Conservation (phyloP, 2,113 vertebrate species). For the Atractosteus spatula region DNA sequence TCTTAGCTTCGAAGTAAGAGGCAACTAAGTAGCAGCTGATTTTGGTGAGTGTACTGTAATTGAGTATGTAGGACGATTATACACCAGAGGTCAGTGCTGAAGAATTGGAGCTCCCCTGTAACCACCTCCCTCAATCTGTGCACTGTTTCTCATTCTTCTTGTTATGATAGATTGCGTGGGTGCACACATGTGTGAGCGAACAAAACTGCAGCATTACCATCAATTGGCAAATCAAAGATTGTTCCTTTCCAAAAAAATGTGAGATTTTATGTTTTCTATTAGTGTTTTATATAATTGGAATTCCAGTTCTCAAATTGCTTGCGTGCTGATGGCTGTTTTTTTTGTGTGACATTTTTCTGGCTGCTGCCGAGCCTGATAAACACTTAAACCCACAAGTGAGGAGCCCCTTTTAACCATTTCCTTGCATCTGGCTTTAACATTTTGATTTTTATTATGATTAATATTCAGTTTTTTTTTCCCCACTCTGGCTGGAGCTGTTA, state of each 20-base stretch:
- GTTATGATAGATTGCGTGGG: not conserved
- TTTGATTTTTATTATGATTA: too few species aligned
- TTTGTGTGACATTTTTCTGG: not conserved
- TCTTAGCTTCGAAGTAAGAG: not conserved
- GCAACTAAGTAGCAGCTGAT: not conserved
- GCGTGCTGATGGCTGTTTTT: conserved; percentile 11
- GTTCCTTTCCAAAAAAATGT: conserved; percentile 10
- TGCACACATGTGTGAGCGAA: not conserved
- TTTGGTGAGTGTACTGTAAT: too few species aligned
- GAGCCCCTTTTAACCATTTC: not conserved
- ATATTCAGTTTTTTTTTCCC: too few species aligned
- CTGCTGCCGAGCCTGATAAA: conserved; percentile 4
- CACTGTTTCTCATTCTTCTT: not conserved
- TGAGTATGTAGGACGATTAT: too few species aligned
- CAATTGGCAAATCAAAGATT: not conserved
- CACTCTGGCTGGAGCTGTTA: too few species aligned
- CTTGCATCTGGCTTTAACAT: not conserved
- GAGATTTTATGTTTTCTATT: conserved; percentile 17
- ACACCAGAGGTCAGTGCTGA: too few species aligned
- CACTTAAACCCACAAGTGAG: too few species aligned
- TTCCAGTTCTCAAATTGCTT: conserved; percentile 1
- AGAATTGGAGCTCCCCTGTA: not conserved
- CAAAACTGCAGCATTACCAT: not conserved
- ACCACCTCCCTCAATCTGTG: not conserved
- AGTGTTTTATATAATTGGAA: conserved; percentile 18